phyloP scores from a whole-genome alignment of 2,113 vertebrate genomes.

The Micromys minutus region DNA sequence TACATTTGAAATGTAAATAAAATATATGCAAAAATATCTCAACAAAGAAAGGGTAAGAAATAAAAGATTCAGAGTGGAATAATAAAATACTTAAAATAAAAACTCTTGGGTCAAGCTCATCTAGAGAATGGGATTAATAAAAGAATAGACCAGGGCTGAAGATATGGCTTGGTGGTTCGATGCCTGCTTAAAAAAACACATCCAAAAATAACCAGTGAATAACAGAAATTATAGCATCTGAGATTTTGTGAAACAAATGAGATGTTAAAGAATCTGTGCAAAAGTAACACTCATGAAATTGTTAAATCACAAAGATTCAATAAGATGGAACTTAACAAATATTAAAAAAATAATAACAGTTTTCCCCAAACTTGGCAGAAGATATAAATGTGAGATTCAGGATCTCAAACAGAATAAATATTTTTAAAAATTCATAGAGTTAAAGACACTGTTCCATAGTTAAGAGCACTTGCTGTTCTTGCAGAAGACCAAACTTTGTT shows the following conservation, averaged over 20 bases:
- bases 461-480: background rate
- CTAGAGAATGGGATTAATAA: conserved; percentile 46
- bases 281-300: conserved; percentile 46
- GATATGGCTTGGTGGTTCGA: background rate
- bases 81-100: conserved; percentile 6
- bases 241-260: background rate
- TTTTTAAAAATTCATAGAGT: conserved; percentile 4
- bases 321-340: conserved; percentile 29
- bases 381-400: conserved; percentile 20
- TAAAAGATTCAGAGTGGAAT: background rate
- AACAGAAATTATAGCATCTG: background rate
- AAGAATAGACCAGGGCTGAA: conserved; percentile 5
- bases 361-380: conserved; percentile 16
- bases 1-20: too few relatives aligned
- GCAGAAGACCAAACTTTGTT: background rate
- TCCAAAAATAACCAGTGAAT: background rate
- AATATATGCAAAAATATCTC: background rate
- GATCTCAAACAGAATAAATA: conserved; percentile 21
- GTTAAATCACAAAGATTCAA: conserved; percentile 13
- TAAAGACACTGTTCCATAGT: background rate
- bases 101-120: conserved; percentile 10
- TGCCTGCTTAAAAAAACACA: background rate
- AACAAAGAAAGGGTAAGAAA: background rate
- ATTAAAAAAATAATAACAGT: conserved; percentile 38
- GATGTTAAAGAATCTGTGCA: background rate